Percentiles rank a stretch among this genome's conserved stretches.
These are phyloP conservation scores for Tryphoninae sp. DNA, from an alignment of 2,888 invertebrate genomes.

Conservation along the genomic window DNA sequence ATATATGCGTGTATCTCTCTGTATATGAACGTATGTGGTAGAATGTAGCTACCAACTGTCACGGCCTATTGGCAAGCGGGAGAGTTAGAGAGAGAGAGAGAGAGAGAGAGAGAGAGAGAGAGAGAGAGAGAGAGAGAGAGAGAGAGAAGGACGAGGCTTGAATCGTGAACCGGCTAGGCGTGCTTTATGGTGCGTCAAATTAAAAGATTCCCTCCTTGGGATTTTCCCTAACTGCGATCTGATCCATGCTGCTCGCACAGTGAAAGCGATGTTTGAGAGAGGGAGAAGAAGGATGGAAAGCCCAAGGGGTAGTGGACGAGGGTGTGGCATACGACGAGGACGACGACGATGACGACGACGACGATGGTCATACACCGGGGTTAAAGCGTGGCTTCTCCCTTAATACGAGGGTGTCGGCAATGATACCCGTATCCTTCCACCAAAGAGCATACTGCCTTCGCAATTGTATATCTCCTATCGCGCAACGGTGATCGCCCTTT, in stretches of 20 bases:
- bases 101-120: slow-evolving; percentile 36
- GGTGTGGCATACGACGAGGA: slow-evolving; percentile 30
- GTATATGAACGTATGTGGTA: slow-evolving; percentile 47
- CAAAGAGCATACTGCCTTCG: slow-evolving; percentile 17
- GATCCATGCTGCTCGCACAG: slow-evolving; percentile 67
- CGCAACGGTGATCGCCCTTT: slow-evolving; percentile 40
- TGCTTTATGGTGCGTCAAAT: slow-evolving; percentile 82
- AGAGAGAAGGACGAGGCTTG: slow-evolving; percentile 47
- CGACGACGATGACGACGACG: slow-evolving; percentile 28
- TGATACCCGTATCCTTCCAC: slow-evolving; percentile 60
- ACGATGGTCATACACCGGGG: slow-evolving; percentile 42
- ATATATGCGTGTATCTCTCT: slow-evolving; percentile 3
- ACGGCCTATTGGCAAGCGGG: slow-evolving; percentile 66
- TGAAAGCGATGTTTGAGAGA: slow-evolving; percentile 25
- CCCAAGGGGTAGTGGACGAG: slow-evolving; percentile 36
- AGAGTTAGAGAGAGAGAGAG: slow-evolving; percentile 32
- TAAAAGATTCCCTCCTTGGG: slow-evolving; percentile 80
- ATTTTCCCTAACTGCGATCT: slow-evolving; percentile 77
- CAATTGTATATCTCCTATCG: slow-evolving; percentile 59
- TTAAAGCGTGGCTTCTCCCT: slow-evolving; percentile 43
- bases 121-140: slow-evolving; percentile 32
- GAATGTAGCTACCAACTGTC: slow-evolving; percentile 79
- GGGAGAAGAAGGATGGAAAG: slow-evolving; percentile 24
- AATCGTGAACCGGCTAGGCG: slow-evolving; percentile 68
- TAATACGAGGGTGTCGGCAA: slow-evolving; percentile 58